Evolutionary conservation across 2,888 invertebrate species (phyloP), one percentile per base, ranked within the genome.

Genomic region (Sesia apiformis): DNA sequence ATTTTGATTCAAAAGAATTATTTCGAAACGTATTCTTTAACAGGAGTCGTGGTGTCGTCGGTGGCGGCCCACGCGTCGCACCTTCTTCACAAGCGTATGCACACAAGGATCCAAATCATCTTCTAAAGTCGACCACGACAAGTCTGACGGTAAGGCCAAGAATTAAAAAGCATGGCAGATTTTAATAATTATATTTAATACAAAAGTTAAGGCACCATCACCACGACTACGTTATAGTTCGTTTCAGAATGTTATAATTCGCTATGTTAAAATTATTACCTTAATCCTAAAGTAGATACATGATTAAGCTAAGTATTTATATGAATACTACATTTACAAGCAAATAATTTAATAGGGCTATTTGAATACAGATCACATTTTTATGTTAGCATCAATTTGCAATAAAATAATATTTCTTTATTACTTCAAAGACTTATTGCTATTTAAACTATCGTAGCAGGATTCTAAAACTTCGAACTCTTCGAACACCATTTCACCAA

Each of bases 401-500:
- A 52, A 38, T 79, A 77, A 68, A 55, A 63, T 66, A 67, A 60
- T 54, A 63, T 57, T 63, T 66, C 60, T 63, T 59, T 57, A 64
- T 78, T 81, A 85, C 70, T 86, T 86, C 66, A 81, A 69, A 61
- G 88, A 86, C 79, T 86, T 89, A 84, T 85, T 86, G 63, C 88
- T 90, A 84, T 86, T 92, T 71, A 92, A 84, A 79, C 92, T 92
- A 76, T 92, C 92, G 66, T 86, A 90, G 76, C 87, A 88, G 58
- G 89, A 81, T 75, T 92, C 93, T 72, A 93, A 90, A 54, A 94
- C 92, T 84, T 94, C 93, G 64, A 94, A 94, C 67, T 94, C 94
- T 81, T 96, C 96, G 65, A 96, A 96, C 64, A 96, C 95, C 92
- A 96, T 96, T 66, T 96, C 95, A 50, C 94, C 94, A 64, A 93